These are phyloP conservation scores for Psittacula cyanocephala DNA, from an alignment of 2,113 vertebrate species.

Conservation along the genomic window DNA sequence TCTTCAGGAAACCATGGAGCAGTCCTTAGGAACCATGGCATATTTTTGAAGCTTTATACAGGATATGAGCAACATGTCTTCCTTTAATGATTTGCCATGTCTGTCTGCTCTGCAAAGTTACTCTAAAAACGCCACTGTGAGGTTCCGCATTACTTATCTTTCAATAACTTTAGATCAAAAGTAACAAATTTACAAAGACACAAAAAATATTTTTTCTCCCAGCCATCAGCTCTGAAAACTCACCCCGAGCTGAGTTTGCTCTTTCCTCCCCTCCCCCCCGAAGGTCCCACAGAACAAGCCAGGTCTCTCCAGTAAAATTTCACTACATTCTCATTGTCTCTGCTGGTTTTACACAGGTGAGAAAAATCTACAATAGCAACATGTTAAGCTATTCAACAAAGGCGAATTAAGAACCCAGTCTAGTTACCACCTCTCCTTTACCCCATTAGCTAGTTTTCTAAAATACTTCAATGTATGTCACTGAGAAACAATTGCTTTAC, in stretches of 20 bases:
- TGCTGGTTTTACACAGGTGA: not conserved
- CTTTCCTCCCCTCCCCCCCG: not conserved
- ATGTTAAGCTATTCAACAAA: not conserved
- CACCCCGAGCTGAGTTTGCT: not conserved
- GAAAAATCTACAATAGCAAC: not conserved
- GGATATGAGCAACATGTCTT: not conserved
- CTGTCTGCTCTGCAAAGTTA: not conserved
- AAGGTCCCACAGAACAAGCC: not conserved
- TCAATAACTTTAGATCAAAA: not conserved
- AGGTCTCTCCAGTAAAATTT: not conserved
- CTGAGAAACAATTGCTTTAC: not conserved
- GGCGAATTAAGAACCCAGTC: not conserved
- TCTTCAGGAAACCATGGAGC: not conserved
- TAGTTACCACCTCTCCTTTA: not conserved
- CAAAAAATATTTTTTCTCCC: not conserved
- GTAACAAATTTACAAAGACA: not conserved
- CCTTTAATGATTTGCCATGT: not conserved
- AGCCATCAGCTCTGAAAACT: not conserved
- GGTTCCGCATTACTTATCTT: not conserved
- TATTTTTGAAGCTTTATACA: slow-evolving; percentile 16
- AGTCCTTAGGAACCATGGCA: not conserved
- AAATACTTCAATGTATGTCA: not conserved
- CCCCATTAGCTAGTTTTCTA: not conserved
- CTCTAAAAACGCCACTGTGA: not conserved
- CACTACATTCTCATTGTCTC: not conserved